Conservation (phyloP, 2,797 vertebrate genomes). For the Sebastes iracundus region DNA sequence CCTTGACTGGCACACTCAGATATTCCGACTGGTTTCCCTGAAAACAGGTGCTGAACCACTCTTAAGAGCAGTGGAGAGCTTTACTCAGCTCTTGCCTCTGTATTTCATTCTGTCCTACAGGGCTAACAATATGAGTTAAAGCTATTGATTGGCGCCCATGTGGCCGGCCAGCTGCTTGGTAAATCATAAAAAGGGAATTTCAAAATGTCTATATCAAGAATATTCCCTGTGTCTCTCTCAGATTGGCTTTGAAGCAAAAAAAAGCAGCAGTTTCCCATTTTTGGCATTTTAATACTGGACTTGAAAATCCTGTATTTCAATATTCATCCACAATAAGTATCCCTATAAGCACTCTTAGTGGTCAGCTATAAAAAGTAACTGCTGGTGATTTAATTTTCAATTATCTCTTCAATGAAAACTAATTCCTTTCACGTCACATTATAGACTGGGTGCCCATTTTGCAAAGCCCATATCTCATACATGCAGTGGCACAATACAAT, state of each 20-base stretch:
- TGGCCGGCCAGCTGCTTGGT: slow-evolving; percentile 12
- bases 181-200: slow-evolving; percentile 35
- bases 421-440: slow-evolving; percentile 45
- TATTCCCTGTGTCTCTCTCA: background rate
- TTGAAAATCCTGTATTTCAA: background rate
- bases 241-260: background rate
- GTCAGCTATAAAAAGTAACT: slow-evolving; percentile 49
- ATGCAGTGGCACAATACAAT: slow-evolving; percentile 51
- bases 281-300: background rate
- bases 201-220: slow-evolving; percentile 22
- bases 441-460: slow-evolving; percentile 41
- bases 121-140: slow-evolving; percentile 40
- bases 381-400: slow-evolving; percentile 59
- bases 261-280: background rate
- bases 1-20: background rate
- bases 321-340: slow-evolving; percentile 30
- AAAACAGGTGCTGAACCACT: slow-evolving; percentile 22
- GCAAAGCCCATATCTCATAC: slow-evolving; percentile 51
- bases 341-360: slow-evolving; percentile 3
- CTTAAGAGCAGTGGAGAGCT: background rate
- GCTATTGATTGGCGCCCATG: slow-evolving; percentile 32
- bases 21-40: slow-evolving; percentile 4
- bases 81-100: slow-evolving; percentile 6
- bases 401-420: slow-evolving; percentile 50
- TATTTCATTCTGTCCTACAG: slow-evolving; percentile 26